A percentile compares a stretch with the other conserved stretches of the same genome.
phyloP scores from a whole-genome alignment of 2,797 vertebrate species.

The Lutjanus campechanus region DNA sequence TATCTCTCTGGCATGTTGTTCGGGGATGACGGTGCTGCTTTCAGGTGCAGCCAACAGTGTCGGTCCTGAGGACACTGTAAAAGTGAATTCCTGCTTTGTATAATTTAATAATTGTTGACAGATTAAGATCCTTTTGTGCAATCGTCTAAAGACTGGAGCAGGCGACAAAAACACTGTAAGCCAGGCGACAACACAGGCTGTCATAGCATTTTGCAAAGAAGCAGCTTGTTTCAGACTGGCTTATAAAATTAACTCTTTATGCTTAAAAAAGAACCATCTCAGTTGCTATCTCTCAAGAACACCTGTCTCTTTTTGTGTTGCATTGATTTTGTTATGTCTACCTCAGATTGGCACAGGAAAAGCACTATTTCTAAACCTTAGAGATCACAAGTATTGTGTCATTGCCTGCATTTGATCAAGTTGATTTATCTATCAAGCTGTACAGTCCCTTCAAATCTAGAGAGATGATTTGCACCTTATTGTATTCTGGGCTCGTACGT shows the following conservation, averaged over 20 bases:
- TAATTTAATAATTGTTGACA: constrained; percentile 62
- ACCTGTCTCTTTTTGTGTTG: constrained; percentile 43
- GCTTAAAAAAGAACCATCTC: constrained; percentile 48
- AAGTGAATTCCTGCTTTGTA: constrained; percentile 53
- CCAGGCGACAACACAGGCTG: constrained; percentile 29
- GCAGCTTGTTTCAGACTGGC: constrained; percentile 47
- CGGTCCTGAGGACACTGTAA: constrained; percentile 58
- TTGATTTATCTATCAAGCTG: constrained; percentile 46
- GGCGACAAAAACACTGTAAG: constrained; percentile 55
- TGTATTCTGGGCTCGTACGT: constrained; percentile 53
- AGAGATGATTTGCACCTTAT: constrained; percentile 76
- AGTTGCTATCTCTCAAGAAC: constrained; percentile 42
- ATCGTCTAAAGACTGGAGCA: constrained; percentile 62
- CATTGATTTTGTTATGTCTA: constrained; percentile 78
- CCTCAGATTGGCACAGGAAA: constrained; percentile 82
- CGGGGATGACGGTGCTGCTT: constrained; percentile 54
- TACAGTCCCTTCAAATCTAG: constrained; percentile 55
- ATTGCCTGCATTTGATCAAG: constrained; percentile 47
- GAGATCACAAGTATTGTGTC: constrained; percentile 46
- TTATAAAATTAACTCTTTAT: constrained; percentile 30
- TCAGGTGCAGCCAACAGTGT: constrained; percentile 54
- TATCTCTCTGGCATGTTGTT: constrained; percentile 28
- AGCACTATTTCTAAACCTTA: constrained; percentile 70
- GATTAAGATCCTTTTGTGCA: constrained; percentile 62
- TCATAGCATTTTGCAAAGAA: constrained; percentile 39